phyloP scores from a whole-genome alignment of 2,797 vertebrate species.

The Erithacus rubecula region DNA sequence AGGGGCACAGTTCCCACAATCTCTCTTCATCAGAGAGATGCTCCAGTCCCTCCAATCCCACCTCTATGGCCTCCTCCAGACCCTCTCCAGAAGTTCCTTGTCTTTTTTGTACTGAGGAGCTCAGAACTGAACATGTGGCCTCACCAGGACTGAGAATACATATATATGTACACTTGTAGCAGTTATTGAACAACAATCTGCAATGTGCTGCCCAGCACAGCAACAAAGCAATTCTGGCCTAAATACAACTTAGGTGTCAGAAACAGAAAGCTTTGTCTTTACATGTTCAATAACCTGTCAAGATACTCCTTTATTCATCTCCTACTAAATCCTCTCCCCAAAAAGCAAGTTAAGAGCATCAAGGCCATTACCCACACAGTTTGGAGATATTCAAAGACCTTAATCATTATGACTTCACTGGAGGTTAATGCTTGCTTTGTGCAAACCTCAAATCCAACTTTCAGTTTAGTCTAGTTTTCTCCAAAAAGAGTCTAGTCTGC shows the following conservation, averaged over 20 bases:
- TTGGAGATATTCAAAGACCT: neutral
- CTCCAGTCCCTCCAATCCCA: neutral
- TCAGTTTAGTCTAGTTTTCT: neutral
- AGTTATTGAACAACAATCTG: neutral
- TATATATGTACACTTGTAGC: neutral
- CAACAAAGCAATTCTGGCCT: neutral
- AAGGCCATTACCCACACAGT: neutral
- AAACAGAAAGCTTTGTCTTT: neutral
- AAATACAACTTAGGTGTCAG: neutral
- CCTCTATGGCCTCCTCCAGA: fast-evolving
- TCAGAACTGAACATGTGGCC: neutral
- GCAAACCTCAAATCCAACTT: neutral
- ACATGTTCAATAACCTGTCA: neutral
- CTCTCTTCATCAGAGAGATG: neutral
- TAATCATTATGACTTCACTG: neutral
- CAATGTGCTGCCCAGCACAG: neutral
- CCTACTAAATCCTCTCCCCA: neutral
- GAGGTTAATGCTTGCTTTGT: neutral
- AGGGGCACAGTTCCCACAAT: neutral
- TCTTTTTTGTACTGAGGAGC: neutral
- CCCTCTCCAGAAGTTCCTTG: neutral
- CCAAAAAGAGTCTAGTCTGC: neutral
- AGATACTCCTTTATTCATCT: neutral
- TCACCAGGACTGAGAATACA: neutral
- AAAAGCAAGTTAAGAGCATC: neutral